These are phyloP conservation scores for Eupithecia exiguata DNA, from an alignment of 2,888 invertebrate species.

Conservation along the genomic window DNA sequence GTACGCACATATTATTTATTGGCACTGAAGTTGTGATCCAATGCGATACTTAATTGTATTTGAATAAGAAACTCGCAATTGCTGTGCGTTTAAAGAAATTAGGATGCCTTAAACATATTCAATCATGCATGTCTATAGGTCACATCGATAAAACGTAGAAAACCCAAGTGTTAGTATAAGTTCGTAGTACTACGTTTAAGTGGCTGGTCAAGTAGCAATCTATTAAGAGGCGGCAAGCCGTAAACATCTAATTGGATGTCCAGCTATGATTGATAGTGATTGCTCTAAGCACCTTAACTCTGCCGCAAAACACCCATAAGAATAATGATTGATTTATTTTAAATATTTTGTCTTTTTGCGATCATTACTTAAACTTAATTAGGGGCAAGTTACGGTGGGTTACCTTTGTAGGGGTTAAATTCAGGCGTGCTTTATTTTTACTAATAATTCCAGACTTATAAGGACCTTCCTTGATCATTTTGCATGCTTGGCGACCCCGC, in stretches of 20 bases:
- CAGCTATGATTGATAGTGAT: slow-evolving; percentile 42
- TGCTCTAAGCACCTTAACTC: slow-evolving; percentile 21
- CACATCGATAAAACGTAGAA: neutral
- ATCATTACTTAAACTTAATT: slow-evolving; percentile 5
- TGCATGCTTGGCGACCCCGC: too few species aligned
- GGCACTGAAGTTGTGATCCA: neutral
- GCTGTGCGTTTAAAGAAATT: neutral
- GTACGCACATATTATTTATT: neutral
- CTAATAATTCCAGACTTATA: too few species aligned
- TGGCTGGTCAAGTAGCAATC: slow-evolving; percentile 24
- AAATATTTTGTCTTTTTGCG: slow-evolving; percentile 21
- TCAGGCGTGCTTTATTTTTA: neutral
- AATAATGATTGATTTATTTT: slow-evolving; percentile 46
- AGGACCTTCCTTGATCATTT: too few species aligned
- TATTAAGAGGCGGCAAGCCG: slow-evolving; percentile 36
- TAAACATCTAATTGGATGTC: slow-evolving; percentile 39
- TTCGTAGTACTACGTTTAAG: slow-evolving; percentile 5
- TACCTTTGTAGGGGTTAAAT: neutral
- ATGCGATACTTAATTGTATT: neutral
- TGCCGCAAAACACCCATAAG: slow-evolving; percentile 21
- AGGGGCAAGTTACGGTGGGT: neutral
- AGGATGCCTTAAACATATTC: neutral
- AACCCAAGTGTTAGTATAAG: neutral
- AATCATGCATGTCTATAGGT: neutral
- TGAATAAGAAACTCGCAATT: neutral